A percentile compares a stretch with the other conserved stretches of the same genome.
These are phyloP conservation scores for Hyaena hyaena DNA, from an alignment of 2,113 vertebrate genomes.

Conservation along the genomic window DNA sequence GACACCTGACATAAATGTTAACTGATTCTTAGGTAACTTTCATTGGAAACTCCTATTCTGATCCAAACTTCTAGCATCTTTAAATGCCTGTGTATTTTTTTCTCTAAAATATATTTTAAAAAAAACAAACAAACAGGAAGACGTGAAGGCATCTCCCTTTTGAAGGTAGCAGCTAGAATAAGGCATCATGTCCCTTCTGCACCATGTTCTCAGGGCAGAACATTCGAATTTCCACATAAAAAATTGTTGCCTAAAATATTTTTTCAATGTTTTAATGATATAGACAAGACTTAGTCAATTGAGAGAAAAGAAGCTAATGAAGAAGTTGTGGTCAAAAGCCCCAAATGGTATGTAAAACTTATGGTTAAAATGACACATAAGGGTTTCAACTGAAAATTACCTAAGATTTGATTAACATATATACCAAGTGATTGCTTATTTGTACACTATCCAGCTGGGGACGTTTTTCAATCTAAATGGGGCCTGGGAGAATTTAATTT, in stretches of 20 bases:
- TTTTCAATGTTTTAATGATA: background rate
- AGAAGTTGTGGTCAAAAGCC: background rate
- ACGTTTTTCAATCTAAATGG: slow-evolving; percentile 18
- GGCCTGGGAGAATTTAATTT: background rate
- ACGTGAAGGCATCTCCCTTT: background rate
- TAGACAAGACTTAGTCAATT: background rate
- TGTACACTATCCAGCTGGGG: background rate
- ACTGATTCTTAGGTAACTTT: background rate
- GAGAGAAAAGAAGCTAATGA: slow-evolving; percentile 26
- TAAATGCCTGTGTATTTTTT: slow-evolving; percentile 24
- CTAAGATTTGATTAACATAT: background rate
- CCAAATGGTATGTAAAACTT: background rate
- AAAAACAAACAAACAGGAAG: background rate
- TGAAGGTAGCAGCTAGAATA: background rate
- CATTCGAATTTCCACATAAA: background rate
- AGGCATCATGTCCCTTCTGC: background rate
- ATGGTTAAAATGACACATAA: background rate
- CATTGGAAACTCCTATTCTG: slow-evolving; percentile 26
- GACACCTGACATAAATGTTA: background rate
- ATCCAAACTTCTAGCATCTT: slow-evolving; percentile 4
- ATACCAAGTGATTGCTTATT: background rate
- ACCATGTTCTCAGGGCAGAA: background rate
- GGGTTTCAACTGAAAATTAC: slow-evolving; percentile 39
- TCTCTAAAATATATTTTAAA: slow-evolving; percentile 46
- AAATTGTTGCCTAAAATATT: background rate